These are phyloP conservation scores for Volucella inanis DNA, from an alignment of 2,888 invertebrate species.

Conservation along the genomic window DNA sequence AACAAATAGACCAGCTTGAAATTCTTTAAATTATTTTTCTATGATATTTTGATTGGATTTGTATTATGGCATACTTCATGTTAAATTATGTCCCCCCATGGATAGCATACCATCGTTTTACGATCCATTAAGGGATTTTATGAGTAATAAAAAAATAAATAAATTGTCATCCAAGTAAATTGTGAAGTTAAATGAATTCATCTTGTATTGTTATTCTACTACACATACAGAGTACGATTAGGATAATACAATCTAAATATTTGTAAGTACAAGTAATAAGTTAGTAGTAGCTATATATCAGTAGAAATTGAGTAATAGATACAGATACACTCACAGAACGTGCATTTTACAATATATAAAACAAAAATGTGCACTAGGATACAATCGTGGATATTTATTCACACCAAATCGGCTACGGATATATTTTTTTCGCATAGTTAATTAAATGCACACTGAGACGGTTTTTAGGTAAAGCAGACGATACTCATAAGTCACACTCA, in stretches of 20 bases:
- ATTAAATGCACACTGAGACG: conserved; percentile 17
- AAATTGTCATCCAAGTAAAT: conserved; percentile 16
- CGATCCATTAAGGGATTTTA: conserved; percentile 21
- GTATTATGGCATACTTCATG: not conserved
- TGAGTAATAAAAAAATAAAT: conserved; percentile 27
- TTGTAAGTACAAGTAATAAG: not conserved
- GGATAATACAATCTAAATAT: not conserved
- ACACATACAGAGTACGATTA: conserved; percentile 1
- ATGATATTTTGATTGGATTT: not conserved
- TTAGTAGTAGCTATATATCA: not conserved
- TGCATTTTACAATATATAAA: too few species aligned
- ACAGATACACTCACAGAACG: too few species aligned
- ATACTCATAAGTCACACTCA: not conserved
- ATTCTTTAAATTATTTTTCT: not conserved
- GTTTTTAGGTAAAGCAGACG: not conserved
- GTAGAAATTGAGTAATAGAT: too few species aligned
- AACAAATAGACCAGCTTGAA: conserved; percentile 4
- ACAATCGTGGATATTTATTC: too few species aligned
- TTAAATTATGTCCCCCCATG: conserved; percentile 1
- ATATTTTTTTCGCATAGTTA: too few species aligned
- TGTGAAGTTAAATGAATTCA: conserved; percentile 26
- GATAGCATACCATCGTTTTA: conserved; percentile 12
- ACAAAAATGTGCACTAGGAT: too few species aligned
- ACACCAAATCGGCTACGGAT: too few species aligned
- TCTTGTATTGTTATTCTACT: conserved; percentile 27